Evolutionary conservation across 53 echinoderm and acorn worm genomes (phyloP).

Genomic region (Mesocentrotus franciscanus): DNA sequence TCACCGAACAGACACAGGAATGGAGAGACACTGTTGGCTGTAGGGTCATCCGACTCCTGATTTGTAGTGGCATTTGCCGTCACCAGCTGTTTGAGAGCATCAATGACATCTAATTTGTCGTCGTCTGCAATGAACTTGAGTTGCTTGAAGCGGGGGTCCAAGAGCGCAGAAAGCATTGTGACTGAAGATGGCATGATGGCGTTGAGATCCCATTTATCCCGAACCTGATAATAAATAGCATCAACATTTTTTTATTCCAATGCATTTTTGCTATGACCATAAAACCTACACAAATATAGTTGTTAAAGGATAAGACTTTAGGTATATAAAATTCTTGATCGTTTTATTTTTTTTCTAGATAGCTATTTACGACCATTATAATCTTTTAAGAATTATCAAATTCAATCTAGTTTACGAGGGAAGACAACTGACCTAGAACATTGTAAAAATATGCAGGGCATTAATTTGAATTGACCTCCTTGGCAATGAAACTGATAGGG

Average conservation of each 20-base stretch:
- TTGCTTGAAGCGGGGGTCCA: slow-evolving; percentile 66
- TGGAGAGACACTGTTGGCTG: slow-evolving; percentile 36
- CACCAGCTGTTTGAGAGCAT: slow-evolving; percentile 61
- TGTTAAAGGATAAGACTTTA: background rate
- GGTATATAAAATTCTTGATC: background rate
- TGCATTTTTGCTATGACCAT: background rate
- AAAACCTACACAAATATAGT: background rate
- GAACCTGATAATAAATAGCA: background rate
- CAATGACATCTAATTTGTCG: slow-evolving; percentile 63
- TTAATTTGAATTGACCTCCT: background rate
- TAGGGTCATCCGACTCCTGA: slow-evolving; percentile 1
- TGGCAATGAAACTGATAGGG: background rate
- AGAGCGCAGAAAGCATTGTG: slow-evolving; percentile 58
- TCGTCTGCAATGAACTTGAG: slow-evolving; percentile 66
- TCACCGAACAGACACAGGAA: slow-evolving; percentile 63
- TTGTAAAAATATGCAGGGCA: background rate
- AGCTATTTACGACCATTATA: too few species aligned
- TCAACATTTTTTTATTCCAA: background rate
- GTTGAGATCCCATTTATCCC: slow-evolving; percentile 61
- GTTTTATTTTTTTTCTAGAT: too few species aligned
- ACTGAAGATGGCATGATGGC: slow-evolving; percentile 66
- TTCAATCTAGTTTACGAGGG: too few species aligned
- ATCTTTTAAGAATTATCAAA: too few species aligned
- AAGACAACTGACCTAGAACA: too few species aligned
- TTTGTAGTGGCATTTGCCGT: slow-evolving; percentile 4